Conservation (phyloP, 1,140 invertebrate genomes). For the Caerostris darwini region DNA sequence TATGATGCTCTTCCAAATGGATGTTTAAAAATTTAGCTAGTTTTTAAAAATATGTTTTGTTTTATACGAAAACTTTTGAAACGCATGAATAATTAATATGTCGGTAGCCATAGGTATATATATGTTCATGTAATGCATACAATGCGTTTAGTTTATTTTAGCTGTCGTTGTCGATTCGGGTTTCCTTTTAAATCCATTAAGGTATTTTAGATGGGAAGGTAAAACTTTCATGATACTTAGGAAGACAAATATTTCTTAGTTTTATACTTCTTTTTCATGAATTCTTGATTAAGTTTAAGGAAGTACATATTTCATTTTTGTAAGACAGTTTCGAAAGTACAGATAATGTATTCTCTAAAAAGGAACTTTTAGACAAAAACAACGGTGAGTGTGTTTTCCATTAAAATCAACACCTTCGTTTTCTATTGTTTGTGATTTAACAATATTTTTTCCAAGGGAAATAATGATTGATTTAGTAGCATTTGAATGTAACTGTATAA, state of each 20-base stretch:
- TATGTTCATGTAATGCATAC: conserved; percentile 38
- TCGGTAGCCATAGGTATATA: conserved; percentile 12
- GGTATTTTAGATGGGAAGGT: conserved; percentile 5
- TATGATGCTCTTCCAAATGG: background rate
- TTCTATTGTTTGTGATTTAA: background rate
- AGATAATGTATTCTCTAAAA: background rate
- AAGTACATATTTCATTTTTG: background rate
- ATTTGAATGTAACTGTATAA: background rate
- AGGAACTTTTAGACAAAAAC: background rate
- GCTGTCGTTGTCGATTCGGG: conserved; percentile 30
- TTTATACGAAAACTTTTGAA: background rate
- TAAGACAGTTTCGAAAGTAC: background rate
- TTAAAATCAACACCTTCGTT: too few species aligned
- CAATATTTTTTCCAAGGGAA: background rate
- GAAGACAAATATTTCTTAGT: conserved; percentile 60
- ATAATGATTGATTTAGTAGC: background rate
- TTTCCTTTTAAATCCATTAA: conserved; percentile 52
- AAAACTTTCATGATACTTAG: conserved; percentile 50
- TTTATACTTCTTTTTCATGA: conserved; percentile 33
- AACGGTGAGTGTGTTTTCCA: background rate
- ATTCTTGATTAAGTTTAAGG: conserved; percentile 57
- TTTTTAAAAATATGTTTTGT: conserved; percentile 42
- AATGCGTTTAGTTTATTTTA: conserved; percentile 42
- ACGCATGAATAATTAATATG: conserved; percentile 41
- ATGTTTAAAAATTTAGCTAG: background rate